phyloP scores from a whole-genome alignment of 2,888 invertebrate genomes.

The Atethmia centrago region DNA sequence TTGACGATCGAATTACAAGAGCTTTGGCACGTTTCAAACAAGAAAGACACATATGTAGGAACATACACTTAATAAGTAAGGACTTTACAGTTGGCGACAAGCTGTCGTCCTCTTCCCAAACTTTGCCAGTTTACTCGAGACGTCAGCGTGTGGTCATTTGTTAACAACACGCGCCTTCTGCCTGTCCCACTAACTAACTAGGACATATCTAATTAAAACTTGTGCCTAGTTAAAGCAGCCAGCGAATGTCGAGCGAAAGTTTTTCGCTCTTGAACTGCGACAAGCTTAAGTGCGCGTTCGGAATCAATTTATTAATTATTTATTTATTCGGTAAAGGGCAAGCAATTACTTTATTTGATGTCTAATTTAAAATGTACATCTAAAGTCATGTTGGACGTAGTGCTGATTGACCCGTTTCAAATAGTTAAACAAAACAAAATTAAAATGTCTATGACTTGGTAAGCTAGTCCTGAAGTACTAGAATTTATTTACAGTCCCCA shows the following conservation, averaged over 20 bases:
- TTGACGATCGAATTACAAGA: constrained; percentile 18
- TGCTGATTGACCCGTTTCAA: neutral
- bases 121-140: constrained; percentile 45
- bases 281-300: constrained; percentile 26
- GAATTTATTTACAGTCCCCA: constrained; percentile 21
- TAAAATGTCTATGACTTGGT: constrained; percentile 1
- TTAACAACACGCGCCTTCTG: constrained; percentile 63
- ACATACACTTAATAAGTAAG: neutral
- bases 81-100: constrained; percentile 31
- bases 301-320: constrained; percentile 31
- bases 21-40: constrained; percentile 27
- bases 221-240: constrained; percentile 65
- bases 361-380: constrained; percentile 1
- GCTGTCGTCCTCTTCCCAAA: constrained; percentile 44
- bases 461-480: constrained; percentile 16
- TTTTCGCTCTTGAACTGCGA: constrained; percentile 65
- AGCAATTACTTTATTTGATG: neutral
- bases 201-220: constrained; percentile 80
- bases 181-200: constrained; percentile 68
- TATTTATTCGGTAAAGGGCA: constrained; percentile 14
- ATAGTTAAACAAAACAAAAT: constrained; percentile 25
- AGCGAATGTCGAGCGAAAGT: constrained; percentile 67
- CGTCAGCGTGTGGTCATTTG: constrained; percentile 58
- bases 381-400: neutral
- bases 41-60: neutral